phyloP scores from a whole-genome alignment of 2,797 vertebrate species.

The Avahi laniger region DNA sequence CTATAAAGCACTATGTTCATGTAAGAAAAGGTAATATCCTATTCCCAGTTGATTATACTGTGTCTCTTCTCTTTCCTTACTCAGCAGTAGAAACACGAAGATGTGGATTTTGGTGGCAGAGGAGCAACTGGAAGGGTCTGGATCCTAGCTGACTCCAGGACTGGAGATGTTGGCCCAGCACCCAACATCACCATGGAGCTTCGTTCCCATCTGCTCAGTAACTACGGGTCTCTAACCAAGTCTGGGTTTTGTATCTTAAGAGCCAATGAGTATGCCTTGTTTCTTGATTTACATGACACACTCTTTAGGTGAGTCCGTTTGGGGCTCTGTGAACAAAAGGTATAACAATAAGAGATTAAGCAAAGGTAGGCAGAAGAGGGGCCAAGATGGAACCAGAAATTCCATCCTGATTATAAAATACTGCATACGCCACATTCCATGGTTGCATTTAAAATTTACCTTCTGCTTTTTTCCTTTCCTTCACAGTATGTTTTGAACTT shows the following conservation, averaged over 20 bases:
- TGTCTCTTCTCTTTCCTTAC: not conserved
- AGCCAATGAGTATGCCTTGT: not conserved
- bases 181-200: not conserved
- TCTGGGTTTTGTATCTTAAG: not conserved
- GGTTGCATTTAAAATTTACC: not conserved
- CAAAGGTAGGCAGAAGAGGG: not conserved
- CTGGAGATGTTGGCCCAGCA: not conserved
- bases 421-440: not conserved
- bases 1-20: not conserved
- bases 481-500: slow-evolving; percentile 25
- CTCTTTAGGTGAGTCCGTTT: not conserved
- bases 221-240: not conserved
- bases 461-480: not conserved
- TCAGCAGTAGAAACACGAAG: not conserved
- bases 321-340: not conserved
- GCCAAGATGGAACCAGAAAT: not conserved
- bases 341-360: not conserved
- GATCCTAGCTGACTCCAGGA: not conserved
- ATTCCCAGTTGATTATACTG: not conserved
- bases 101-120: not conserved
- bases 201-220: not conserved
- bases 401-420: not conserved
- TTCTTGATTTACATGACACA: slow-evolving; percentile 3
- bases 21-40: not conserved
- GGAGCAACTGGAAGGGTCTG: not conserved